Evolutionary conservation across 1,140 invertebrate genomes (phyloP).

Genomic region (Temnothorax longispinosus): DNA sequence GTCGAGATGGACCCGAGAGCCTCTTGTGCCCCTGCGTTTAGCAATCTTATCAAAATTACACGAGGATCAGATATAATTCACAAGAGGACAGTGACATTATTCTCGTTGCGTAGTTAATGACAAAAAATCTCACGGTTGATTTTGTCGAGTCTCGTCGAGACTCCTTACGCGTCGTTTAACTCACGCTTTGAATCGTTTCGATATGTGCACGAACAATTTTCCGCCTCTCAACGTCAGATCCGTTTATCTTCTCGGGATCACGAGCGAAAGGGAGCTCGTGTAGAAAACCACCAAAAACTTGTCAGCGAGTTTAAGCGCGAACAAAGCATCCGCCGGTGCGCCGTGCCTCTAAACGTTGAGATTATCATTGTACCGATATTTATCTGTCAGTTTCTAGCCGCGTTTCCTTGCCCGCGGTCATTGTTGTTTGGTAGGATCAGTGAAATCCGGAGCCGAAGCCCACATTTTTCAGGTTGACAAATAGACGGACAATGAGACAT

Average conservation of each 20-base stretch:
- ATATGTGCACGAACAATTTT: conserved; percentile 75
- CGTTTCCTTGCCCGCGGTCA: conserved; percentile 42
- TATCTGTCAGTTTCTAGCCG: conserved; percentile 78
- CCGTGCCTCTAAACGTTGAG: conserved; percentile 69
- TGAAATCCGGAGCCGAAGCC: conserved; percentile 64
- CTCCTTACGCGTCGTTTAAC: conserved; percentile 66
- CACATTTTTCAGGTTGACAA: conserved; percentile 76
- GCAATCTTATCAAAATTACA: conserved; percentile 50
- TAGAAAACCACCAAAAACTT: conserved; percentile 70
- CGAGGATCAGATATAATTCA: conserved; percentile 37
- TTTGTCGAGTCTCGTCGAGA: conserved; percentile 25
- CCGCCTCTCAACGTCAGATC: conserved; percentile 76
- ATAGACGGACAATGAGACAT: conserved; percentile 76
- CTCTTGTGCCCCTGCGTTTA: not conserved
- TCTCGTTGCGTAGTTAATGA: conserved; percentile 23
- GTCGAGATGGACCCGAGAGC: not conserved
- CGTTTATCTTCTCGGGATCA: conserved; percentile 60
- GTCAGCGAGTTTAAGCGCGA: conserved; percentile 68
- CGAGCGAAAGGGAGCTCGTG: conserved; percentile 23
- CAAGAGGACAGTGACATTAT: conserved; percentile 15
- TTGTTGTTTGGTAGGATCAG: conserved; percentile 60
- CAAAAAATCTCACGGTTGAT: conserved; percentile 46
- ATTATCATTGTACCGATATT: conserved; percentile 82
- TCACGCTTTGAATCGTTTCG: conserved; percentile 51
- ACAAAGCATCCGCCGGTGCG: conserved; percentile 66